Evolutionary conservation across 2,113 vertebrate genomes (phyloP), one percentile per base, ranked within the genome.

Genomic region (Crotalus helleri): DNA sequence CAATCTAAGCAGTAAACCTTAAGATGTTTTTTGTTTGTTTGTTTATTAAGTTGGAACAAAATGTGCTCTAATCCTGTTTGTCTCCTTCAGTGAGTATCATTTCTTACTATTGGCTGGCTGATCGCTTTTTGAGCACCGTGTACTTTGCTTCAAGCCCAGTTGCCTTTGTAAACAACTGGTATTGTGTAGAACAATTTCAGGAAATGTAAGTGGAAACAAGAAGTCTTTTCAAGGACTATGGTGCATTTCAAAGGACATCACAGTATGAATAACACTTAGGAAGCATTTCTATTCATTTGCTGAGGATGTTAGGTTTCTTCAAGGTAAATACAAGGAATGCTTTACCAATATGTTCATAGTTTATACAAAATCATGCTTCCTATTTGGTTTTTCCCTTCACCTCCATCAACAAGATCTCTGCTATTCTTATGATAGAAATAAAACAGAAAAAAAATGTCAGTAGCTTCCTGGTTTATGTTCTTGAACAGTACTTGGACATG

Each of bases 181-280:
- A 64, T 87, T 92, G 29, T 57, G 95, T 64, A 93, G 90, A 94
- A 96, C 90, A 90, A 95, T 92, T 96, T 94, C 94, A 94, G 94
- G 94, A 96, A 93, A 92, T 55, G 44, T n/a, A 39, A 85, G 95
- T 96, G 95, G 93, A 95, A 95, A 39, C 69, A 92, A 94, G 55
- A 94, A 94, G 51, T 1, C 89, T 95, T 96, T 95, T 94, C 94
- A 97, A 95, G 93, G 57, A 93, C 88, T 89, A 58, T 92, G 85
- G 93, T 94, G 94, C 93, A 51, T 59, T 93, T 93, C 44, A 96
- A 96, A 97, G 85, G 88, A 86, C 90, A 96, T 86, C 87, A 94
- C 23, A 94, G 17, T 58, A 93, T 0, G 0, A 96, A 95, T 91
- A 96, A 89, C 85, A 93, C n/a, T 95, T 95, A 96, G 94, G 94